Base-by-base conservation (phyloP, 2,797 vertebrate species). In the Iguana delicatissima region DNA sequence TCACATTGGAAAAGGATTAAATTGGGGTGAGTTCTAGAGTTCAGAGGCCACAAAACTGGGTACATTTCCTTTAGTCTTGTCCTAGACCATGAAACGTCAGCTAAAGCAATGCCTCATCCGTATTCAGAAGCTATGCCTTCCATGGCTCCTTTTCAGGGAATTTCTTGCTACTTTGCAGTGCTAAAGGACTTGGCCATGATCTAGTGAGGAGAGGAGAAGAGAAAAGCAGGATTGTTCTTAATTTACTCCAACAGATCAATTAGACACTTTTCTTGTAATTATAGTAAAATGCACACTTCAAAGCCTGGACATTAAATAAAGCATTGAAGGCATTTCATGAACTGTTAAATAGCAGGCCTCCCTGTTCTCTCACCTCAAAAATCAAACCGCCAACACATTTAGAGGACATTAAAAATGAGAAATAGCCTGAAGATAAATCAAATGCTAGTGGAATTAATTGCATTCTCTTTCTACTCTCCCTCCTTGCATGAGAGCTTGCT, bases 341-440 rank as follows among this genome's bases (percentile, higher is more conserved):
- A 55, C 1, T 69, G 5, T 20, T 91, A 94, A 72, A 77, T 72
- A 83, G 52, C 88, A 91, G 85, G 20, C 1, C 0, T 64, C 80
- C 1, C 16, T 89, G 57, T 91, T 83, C 85, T 91, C 3, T 91
- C 7, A 26, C 79, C 1, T n/a, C 62, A 95, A 84, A 94, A 93
- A 92, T 80, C 42, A 95, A 96, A 93, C 42, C 87, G 0, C 26
- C 0, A 6, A 1, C 0, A 0, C 50, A 91, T 94, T 94, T 94
- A 52, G 77, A 92, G 52, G 24, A 90, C 2, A 93, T 13, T 93
- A 73, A 86, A 35, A 92, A 85, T 86, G 14, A 94, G 59, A 94
- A 94, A 91, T 76, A 82, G 52, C 6, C 52, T 92, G 80, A 80
- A 91, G 62, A 90, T 84, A 92, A 93, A 90, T 82, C 79, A 92